Percentiles rank a stretch among this genome's conserved stretches.
phyloP scores from a whole-genome alignment of 2,888 invertebrate genomes.

The Tiliacea aurago region DNA sequence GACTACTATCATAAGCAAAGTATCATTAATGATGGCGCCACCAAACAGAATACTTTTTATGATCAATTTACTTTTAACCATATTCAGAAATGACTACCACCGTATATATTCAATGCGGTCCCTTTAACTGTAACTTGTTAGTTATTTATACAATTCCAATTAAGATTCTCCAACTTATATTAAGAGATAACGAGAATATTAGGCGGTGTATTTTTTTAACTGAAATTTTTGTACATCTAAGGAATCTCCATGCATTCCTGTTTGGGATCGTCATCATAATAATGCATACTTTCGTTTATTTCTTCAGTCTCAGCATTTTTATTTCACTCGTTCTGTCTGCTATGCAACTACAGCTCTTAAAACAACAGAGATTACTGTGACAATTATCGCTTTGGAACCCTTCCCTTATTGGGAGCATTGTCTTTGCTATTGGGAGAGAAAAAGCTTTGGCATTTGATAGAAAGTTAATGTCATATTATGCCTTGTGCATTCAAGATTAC shows the following conservation, averaged over 20 bases:
- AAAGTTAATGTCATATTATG: constrained; percentile 22
- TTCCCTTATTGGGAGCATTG: constrained; percentile 43
- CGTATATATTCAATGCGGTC: constrained; percentile 29
- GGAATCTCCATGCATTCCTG: constrained; percentile 72
- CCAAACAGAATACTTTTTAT: constrained; percentile 13
- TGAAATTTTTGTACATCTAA: constrained; percentile 51
- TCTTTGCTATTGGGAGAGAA: constrained; percentile 24
- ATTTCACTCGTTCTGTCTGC: constrained; percentile 82
- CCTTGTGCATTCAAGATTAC: constrained; percentile 31
- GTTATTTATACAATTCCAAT: constrained; percentile 59
- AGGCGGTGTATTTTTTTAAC: constrained; percentile 40
- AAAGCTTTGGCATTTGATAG: constrained; percentile 42
- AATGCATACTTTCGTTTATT: constrained; percentile 90
- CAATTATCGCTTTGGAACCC: constrained; percentile 37
- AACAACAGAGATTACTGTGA: constrained; percentile 69
- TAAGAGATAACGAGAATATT: constrained; percentile 61
- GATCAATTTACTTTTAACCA: constrained; percentile 30
- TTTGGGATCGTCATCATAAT: constrained; percentile 87
- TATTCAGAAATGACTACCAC: constrained; percentile 10
- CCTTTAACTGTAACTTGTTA: constrained; percentile 27
- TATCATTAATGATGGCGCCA: constrained; percentile 16
- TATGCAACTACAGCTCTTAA: constrained; percentile 74
- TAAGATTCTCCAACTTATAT: constrained; percentile 54
- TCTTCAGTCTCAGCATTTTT: constrained; percentile 86
- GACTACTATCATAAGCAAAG: not conserved